phyloP scores from a whole-genome alignment of 2,888 invertebrate species.

The Philhelius pedissequus region DNA sequence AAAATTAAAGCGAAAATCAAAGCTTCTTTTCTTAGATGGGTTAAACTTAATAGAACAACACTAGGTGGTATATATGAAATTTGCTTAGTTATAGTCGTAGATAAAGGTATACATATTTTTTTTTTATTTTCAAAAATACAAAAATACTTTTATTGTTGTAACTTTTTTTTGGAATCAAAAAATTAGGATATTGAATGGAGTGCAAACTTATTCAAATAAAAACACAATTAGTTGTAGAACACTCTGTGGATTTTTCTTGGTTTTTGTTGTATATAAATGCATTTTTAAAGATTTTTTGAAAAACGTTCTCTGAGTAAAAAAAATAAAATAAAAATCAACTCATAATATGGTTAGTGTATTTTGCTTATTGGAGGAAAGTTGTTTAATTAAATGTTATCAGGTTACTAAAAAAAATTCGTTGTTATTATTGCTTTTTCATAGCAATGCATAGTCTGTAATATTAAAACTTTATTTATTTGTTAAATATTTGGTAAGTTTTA shows the following conservation, averaged over 20 bases:
- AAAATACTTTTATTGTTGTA: conserved; percentile 18
- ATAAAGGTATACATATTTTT: not conserved
- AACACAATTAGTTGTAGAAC: conserved; percentile 42
- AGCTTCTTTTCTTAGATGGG: not conserved
- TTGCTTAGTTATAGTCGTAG: not conserved
- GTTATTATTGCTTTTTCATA: conserved; percentile 24
- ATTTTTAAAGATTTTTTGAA: not conserved
- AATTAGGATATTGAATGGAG: not conserved
- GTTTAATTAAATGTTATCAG: not conserved
- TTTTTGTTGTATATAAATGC: conserved; percentile 37
- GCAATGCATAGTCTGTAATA: conserved; percentile 9
- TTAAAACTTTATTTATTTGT: not conserved
- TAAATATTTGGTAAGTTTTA: not conserved
- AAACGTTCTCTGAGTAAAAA: not conserved
- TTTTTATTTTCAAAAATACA: conserved; percentile 17
- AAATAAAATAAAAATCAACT: not conserved
- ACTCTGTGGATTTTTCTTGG: conserved; percentile 44
- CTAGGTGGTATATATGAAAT: conserved; percentile 53
- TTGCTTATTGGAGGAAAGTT: not conserved
- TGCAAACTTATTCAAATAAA: not conserved
- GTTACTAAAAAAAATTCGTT: conserved; percentile 61
- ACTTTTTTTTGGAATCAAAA: not conserved
- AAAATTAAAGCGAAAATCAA: not conserved
- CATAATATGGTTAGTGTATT: not conserved
- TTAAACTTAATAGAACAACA: conserved; percentile 60